Conservation (phyloP, 2,797 vertebrate genomes). For the Pogonophryne albipinna region DNA sequence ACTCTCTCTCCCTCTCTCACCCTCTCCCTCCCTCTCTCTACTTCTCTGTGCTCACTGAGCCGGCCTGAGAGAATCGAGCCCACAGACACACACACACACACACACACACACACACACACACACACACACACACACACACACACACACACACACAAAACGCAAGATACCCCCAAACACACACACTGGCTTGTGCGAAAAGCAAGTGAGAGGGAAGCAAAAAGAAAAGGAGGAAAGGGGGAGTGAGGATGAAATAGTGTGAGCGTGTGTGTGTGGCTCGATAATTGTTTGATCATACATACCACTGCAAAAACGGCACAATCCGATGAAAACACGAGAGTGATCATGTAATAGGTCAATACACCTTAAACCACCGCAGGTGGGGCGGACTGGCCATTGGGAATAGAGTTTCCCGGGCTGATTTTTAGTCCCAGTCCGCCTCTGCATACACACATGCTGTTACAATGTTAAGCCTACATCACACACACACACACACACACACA, state of each 20-base stretch:
- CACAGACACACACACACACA: conserved; percentile 37
- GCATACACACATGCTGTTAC: not conserved
- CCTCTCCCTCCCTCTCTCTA: conserved; percentile 12
- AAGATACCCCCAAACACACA: conserved; percentile 4
- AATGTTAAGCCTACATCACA: not conserved
- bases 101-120: conserved; percentile 21
- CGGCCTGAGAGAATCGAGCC: conserved; percentile 41
- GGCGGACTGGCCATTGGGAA: too few relatives aligned
- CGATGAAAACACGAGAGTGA: conserved; percentile 21
- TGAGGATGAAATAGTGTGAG: conserved; percentile 5
- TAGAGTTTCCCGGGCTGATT: too few relatives aligned
- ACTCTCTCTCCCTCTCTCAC: conserved; percentile 21
- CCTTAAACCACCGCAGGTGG: conserved; percentile 1
- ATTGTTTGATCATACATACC: conserved; percentile 1
- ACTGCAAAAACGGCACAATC: conserved; percentile 21
- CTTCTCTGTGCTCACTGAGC: conserved; percentile 28
- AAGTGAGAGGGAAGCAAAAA: conserved; percentile 26
- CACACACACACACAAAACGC: conserved; percentile 16
- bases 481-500: not conserved
- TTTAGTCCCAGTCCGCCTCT: too few relatives aligned
- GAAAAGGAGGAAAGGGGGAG: not conserved
- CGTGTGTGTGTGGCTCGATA: not conserved
- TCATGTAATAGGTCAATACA: conserved; percentile 32
- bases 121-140: conserved; percentile 29
- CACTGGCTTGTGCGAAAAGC: conserved; percentile 20